Percentiles rank a stretch among this genome's conserved stretches.
phyloP scores from a whole-genome alignment of 2,888 invertebrate genomes.

The Spicauda simplicius region DNA sequence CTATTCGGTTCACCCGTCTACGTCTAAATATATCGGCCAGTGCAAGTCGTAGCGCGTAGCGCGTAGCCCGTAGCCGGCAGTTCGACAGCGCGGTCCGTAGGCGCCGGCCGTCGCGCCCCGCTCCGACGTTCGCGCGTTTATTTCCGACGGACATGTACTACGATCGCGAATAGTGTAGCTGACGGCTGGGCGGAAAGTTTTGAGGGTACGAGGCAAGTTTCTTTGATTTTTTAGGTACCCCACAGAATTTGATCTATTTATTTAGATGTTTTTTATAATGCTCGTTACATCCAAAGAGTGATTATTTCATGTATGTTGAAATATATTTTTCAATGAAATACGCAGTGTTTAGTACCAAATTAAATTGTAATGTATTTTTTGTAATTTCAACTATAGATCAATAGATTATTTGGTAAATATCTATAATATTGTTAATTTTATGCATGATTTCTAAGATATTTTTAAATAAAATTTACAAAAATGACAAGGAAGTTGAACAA shows the following conservation, averaged over 20 bases:
- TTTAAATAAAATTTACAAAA: no score
- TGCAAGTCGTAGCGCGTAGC: slow-evolving; percentile 48
- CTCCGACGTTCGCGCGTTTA: slow-evolving; percentile 43
- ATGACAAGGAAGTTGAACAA: no score
- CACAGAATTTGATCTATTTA: background rate
- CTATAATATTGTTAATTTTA: no score
- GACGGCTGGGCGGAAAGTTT: slow-evolving; percentile 20
- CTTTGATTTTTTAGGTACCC: background rate
- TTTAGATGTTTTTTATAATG: no score
- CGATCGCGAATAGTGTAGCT: slow-evolving; percentile 13
- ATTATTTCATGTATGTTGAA: no score
- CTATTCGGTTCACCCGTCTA: background rate
- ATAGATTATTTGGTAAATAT: no score
- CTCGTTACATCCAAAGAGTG: no score
- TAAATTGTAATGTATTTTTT: no score
- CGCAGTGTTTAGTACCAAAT: no score
- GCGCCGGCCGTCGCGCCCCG: slow-evolving; percentile 64
- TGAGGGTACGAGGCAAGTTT: slow-evolving; percentile 15
- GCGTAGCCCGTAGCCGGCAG: slow-evolving; percentile 60
- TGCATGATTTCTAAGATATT: no score
- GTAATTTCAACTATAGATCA: no score
- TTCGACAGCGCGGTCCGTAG: slow-evolving; percentile 69
- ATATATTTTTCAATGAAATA: no score
- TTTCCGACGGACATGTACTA: slow-evolving; percentile 35
- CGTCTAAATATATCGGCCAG: background rate